Evolutionary conservation across 2,888 invertebrate species (phyloP), one percentile per base, ranked within the genome.

Genomic region (Tethea ocularis): DNA sequence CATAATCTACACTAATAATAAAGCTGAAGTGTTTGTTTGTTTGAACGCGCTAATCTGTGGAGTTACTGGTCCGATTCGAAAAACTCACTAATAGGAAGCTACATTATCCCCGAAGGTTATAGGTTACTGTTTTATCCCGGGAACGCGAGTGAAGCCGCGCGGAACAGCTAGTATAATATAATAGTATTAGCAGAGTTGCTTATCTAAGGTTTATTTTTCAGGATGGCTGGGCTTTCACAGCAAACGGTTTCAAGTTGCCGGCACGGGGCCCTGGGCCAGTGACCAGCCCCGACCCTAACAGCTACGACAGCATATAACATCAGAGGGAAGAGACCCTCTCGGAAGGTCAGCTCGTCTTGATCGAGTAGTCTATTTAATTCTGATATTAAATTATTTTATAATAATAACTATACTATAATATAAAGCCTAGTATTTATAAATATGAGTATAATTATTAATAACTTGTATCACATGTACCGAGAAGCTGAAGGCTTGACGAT

Each of bases 211-310:
- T 33, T 41, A 56, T 10, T 57, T 93, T 93, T 51, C 81, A 96
- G 96, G 96, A 96, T 75, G 96, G 96, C 20, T 87, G 94, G 81
- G 84, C 93, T 15, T 96, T 94, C 72, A 77, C 94, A 10, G 77
- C 94, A 55, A 94, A 93, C 72, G 95, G 96, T 2, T 96, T 95
- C 86, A 94, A 93, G 72, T 87, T 83, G 68, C 93, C 92, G 0
- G 70, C 82, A 0, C 82, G 90, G 6, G 83, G 87, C 0, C 64
- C 84, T 0, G 87, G 86, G 0, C 85, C 88, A 2, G 75, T 75
- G 8, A 74, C 82, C 56, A 83, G 88, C 0, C 87, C 92, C 20
- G 91, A 93, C 78, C 93, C 93, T 20, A 93, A 93, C 80, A 91
- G 89, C 79, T 93, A 93, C 72, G 93, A 93, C 77, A 93, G 93